phyloP scores from a whole-genome alignment of 1,140 invertebrate species.

The Rhynchophorus ferrugineus region DNA sequence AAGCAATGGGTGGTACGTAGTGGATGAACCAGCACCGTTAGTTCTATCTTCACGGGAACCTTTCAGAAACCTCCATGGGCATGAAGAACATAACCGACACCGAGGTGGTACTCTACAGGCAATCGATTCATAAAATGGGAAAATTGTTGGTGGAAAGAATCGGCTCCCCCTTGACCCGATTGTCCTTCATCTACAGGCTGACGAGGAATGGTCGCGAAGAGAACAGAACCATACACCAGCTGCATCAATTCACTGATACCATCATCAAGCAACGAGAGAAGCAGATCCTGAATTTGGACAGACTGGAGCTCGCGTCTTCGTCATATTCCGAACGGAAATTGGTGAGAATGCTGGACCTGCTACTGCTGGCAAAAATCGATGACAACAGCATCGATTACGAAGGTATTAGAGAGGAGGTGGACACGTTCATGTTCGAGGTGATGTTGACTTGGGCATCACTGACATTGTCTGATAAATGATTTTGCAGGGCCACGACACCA shows the following conservation, averaged over 20 bases:
- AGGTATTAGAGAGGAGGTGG: slow-evolving; percentile 75
- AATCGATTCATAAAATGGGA: slow-evolving; percentile 45
- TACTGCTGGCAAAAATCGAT: slow-evolving; percentile 53
- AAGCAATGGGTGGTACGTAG: slow-evolving; percentile 56
- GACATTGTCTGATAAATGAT: no score
- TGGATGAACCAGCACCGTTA: not conserved
- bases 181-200: slow-evolving; percentile 18
- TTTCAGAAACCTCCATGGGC: slow-evolving; percentile 24
- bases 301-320: not conserved
- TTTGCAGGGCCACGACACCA: slow-evolving; percentile 53
- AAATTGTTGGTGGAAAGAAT: slow-evolving; percentile 44
- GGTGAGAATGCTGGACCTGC: slow-evolving; percentile 65
- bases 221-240: slow-evolving; percentile 42
- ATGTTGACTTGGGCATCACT: no score
- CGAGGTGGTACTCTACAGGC: slow-evolving; percentile 46
- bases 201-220: slow-evolving; percentile 29
- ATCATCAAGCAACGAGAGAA: slow-evolving; percentile 40
- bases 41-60: not conserved
- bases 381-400: slow-evolving; percentile 50
- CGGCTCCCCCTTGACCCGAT: slow-evolving; percentile 49
- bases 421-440: slow-evolving; percentile 80
- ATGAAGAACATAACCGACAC: slow-evolving; percentile 14
- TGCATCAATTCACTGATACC: slow-evolving; percentile 61
- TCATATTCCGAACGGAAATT: slow-evolving; percentile 42
- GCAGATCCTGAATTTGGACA: slow-evolving; percentile 1